These are phyloP conservation scores for Struthidea cinerea DNA, from an alignment of 2,113 vertebrate genomes.

Conservation along the genomic window DNA sequence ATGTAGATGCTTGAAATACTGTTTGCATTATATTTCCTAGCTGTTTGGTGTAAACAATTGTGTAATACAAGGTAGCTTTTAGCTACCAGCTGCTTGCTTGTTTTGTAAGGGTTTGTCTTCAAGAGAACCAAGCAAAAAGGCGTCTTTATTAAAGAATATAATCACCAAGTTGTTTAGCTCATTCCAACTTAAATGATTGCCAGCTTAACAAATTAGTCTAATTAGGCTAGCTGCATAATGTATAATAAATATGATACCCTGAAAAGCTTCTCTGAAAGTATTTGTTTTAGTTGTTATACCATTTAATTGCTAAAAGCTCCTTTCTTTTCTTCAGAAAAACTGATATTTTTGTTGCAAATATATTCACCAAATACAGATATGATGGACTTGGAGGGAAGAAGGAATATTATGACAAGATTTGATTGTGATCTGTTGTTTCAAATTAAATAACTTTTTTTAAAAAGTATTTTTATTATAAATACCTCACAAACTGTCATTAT, in stretches of 20 bases:
- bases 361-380: not conserved
- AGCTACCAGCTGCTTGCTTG: slow-evolving; percentile 41
- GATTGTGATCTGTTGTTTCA: slow-evolving; percentile 2
- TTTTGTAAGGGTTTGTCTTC: slow-evolving; percentile 41
- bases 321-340: slow-evolving; percentile 14
- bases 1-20: slow-evolving; percentile 13
- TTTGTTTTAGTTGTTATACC: not conserved
- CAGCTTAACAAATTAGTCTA: slow-evolving; percentile 18
- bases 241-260: not conserved
- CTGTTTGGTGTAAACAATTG: slow-evolving; percentile 43
- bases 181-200: not conserved
- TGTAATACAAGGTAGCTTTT: not conserved
- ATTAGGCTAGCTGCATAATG: not conserved
- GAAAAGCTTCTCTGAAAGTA: not conserved
- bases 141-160: not conserved
- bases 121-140: not conserved
- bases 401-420: not conserved
- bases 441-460: not conserved
- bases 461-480: not conserved
- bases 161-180: not conserved
- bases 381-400: not conserved
- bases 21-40: slow-evolving; percentile 13
- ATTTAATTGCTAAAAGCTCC: not conserved
- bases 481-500: slow-evolving; percentile 16
- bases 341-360: not conserved